Evolutionary conservation across 2,888 invertebrate genomes (phyloP), one percentile per base, ranked within the genome.

Genomic region (Cataglyphis livida): DNA sequence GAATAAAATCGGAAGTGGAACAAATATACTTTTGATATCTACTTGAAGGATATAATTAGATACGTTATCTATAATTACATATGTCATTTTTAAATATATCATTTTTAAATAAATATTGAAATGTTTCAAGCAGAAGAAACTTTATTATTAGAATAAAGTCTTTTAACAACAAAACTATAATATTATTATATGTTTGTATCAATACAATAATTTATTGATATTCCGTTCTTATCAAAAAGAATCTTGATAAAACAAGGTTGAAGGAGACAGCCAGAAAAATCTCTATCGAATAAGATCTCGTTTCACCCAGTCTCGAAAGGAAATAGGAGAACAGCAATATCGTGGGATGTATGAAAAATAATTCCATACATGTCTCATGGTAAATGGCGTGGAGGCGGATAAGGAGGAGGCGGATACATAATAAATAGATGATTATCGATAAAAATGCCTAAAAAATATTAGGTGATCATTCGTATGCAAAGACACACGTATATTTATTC

Each of bases 361-460:
- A 89, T 86, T 88, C 79, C 71, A 65, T 70, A 83, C 78, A 84
- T 78, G 65, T 78, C 48, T 76, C 51, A 79, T 51, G 86, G 57
- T 41, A n/a, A 54, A 15, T 66, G 48, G 44, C 35, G 41, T 7
- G 38, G 62, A 61, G 65, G 12, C 64, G 48, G 25, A 78, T 66
- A 82, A 65, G 25, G 25, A 25, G 25, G 25, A 25, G 25, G 25
- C 70, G 7, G 70, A 66, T 76, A 74, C 74, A 81, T 84, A 88
- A 90, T 85, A 88, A 85, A 88, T 79, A 35, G 35, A 66, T 71
- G 81, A 87, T 85, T 68, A 73, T 61, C 82, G 82, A 89, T 90
- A 87, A 89, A 87, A 89, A 65, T 82, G 64, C 76, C 71, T 64
- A 81, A 76, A 75, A 71, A 90, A 85, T 76, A 78, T 81, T 35